Evolutionary conservation across 2,797 vertebrate species (phyloP).

Genomic region (Sebastiscus tertius): DNA sequence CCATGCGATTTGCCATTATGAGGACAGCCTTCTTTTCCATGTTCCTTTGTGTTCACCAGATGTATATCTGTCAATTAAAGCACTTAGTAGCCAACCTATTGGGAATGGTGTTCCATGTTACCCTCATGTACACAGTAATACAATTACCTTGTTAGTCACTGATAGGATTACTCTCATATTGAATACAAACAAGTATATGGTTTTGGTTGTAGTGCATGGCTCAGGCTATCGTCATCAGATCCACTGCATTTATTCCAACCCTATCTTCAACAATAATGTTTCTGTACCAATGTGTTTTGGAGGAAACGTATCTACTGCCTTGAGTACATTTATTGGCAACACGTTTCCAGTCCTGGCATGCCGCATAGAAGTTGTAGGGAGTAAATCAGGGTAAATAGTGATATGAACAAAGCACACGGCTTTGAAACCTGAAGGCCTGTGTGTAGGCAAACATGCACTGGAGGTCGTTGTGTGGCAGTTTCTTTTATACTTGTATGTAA

Average conservation of each 20-base stretch:
- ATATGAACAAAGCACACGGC: neutral
- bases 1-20: neutral
- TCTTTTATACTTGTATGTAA: neutral
- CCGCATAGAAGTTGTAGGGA: neutral
- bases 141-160: conserved; percentile 52
- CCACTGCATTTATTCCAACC: neutral
- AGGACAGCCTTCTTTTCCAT: neutral
- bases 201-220: neutral
- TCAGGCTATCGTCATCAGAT: neutral
- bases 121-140: conserved; percentile 36
- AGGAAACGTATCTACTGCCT: neutral
- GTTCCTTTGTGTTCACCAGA: conserved; percentile 40
- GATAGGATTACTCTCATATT: conserved; percentile 44
- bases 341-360: neutral
- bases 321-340: neutral
- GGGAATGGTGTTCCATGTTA: conserved; percentile 43
- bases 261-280: neutral
- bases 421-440: neutral
- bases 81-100: conserved; percentile 35
- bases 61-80: conserved; percentile 55
- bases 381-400: neutral
- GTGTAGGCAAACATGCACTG: neutral
- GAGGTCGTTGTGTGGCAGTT: neutral
- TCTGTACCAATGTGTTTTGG: no score
- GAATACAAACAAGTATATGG: conserved; percentile 10